Conservation (phyloP, 2,888 invertebrate genomes). For the Drosophila prolongata region DNA sequence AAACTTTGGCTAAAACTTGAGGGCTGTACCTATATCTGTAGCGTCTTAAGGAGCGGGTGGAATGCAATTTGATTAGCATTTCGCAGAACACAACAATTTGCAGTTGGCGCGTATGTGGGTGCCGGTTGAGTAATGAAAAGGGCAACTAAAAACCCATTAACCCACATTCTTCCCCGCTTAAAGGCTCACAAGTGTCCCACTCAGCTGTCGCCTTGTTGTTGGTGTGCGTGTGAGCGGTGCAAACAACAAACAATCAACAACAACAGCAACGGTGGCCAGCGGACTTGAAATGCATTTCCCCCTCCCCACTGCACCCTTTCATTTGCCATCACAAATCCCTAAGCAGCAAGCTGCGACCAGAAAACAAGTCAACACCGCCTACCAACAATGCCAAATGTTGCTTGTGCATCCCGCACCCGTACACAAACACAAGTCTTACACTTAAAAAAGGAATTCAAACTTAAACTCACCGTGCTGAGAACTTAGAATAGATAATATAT, state of each 20-base stretch:
- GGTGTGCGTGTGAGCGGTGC: constrained; percentile 21
- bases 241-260: constrained; percentile 39
- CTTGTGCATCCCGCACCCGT: constrained; percentile 42
- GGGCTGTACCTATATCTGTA: background rate
- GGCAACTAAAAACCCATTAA: constrained; percentile 80
- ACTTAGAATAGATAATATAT: too few species aligned
- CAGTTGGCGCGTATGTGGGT: constrained; percentile 28
- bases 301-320: constrained; percentile 51
- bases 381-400: constrained; percentile 62
- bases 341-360: constrained; percentile 53
- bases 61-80: constrained; percentile 62
- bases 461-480: too few species aligned
- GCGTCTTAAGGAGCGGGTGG: constrained; percentile 3
- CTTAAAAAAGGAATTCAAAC: too few species aligned
- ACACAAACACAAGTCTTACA: constrained; percentile 15
- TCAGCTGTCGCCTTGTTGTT: constrained; percentile 41
- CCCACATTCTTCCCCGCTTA: constrained; percentile 72
- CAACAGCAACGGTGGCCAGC: constrained; percentile 48
- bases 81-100: constrained; percentile 45
- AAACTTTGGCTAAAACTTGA: constrained; percentile 8
- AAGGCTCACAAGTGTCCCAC: constrained; percentile 61
- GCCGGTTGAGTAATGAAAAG: constrained; percentile 58
- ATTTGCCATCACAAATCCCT: constrained; percentile 63
- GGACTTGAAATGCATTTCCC: constrained; percentile 72
- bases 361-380: constrained; percentile 60